Evolutionary conservation across 1,140 invertebrate species (phyloP), one percentile per base, ranked within the genome.

Genomic region (Atopsyche davidsoni): DNA sequence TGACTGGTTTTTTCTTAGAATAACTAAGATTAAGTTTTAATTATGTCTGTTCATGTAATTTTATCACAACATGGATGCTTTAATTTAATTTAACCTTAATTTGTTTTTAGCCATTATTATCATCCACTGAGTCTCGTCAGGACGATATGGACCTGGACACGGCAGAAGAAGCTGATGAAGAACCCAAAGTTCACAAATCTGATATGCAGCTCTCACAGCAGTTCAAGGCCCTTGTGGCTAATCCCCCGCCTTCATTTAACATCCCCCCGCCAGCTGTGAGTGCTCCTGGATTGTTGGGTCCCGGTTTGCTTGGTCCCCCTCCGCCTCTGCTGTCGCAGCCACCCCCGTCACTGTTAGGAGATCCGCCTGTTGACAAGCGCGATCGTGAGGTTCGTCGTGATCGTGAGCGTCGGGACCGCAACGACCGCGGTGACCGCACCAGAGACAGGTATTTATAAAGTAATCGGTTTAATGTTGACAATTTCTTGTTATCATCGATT

Each of bases 191-290:
- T 64, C 35, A 52, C 62, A 63, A 66, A 17, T 61, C 66, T 60
- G 65, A 67, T 40, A 47, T 40, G n/a, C 51, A 52, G 21, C 42
- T 59, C 36, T 40, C 41, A 4, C 49, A 52, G 9, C 61, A 72
- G 65, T 60, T 72, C 2, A 67, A 69, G 62, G 69, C 66, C 28
- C 45, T 73, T 6, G 57, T 73, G 4, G 66, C 68, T 13, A 69
- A 70, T 34, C 71, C 71, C 3, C 71, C 71, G 1, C 71, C 71
- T 0, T 55, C 52, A n/a, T 73, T 73, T 62, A 68, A 66, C 56
- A 43, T 64, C 19, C 55, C 55, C n/a, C 55, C 55, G 13, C 55
- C 55, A n/a, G 18, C 23, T 7, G 6, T 49, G 13, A 19, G 39
- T 22, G 6, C 9, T 24, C 18, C 28, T 10, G n/a, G 18, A 3